Conservation (phyloP, 1,140 invertebrate species). For the Phenacoccus solenopsis region DNA sequence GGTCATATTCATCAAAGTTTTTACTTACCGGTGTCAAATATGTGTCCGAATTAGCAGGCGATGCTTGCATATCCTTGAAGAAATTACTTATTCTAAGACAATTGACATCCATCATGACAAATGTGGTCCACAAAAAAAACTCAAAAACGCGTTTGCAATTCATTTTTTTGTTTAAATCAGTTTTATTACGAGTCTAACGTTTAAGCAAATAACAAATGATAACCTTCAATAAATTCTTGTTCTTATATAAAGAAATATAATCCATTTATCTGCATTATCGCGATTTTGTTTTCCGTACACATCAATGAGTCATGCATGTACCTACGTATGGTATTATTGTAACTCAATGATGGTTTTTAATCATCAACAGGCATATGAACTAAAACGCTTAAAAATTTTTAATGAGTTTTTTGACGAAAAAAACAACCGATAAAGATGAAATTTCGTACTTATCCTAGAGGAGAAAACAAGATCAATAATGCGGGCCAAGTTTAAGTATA, state of each 20-base stretch:
- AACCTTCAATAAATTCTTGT: background rate
- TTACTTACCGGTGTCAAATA: slow-evolving; percentile 11
- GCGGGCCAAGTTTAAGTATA: no score
- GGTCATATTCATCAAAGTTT: no score
- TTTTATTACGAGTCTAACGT: no score
- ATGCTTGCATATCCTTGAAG: background rate
- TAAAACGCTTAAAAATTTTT: no score
- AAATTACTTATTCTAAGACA: background rate
- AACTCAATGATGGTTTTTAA: no score
- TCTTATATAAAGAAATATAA: background rate
- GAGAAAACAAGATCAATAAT: no score
- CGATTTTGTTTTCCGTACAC: background rate
- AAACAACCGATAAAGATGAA: no score
- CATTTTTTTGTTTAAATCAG: no score
- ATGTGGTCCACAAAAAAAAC: background rate
- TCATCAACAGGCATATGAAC: no score
- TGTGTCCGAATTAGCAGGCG: background rate
- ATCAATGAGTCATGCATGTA: background rate
- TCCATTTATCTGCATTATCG: background rate
- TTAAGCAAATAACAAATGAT: background rate
- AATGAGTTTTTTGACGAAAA: no score
- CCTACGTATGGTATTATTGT: no score
- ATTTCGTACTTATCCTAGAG: no score
- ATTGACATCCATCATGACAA: background rate
- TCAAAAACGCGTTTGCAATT: background rate